A percentile compares a stretch with the other conserved stretches of the same genome.
Evolutionary conservation across 2,113 vertebrate genomes (phyloP).

Genomic region (Dascyllus trimaculatus): DNA sequence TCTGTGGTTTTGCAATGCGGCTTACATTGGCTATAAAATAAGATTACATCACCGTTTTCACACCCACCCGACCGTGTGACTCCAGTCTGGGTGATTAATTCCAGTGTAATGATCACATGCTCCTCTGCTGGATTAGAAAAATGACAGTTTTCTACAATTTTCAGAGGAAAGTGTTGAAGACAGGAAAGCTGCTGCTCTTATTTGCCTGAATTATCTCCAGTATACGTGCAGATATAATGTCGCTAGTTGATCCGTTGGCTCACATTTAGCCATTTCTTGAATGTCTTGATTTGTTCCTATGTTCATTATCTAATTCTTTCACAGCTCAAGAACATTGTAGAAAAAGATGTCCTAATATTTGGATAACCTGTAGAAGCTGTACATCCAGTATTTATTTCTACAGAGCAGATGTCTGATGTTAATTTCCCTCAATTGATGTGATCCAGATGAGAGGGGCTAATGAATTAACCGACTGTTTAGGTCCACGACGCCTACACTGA

Average conservation of each 20-base stretch:
- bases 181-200: neutral
- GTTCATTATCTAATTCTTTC: no score
- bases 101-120: slow-evolving; percentile 5
- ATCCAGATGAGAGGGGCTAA: slow-evolving; percentile 8
- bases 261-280: no score
- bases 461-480: slow-evolving; percentile 41
- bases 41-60: neutral
- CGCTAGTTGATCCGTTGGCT: no score
- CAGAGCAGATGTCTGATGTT: neutral
- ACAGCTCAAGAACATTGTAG: no score
- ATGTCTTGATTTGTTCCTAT: no score
- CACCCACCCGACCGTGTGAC: neutral
- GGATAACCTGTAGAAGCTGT: neutral
- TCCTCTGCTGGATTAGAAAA: neutral
- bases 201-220: neutral
- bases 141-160: no score
- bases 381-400: no score
- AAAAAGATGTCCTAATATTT: neutral
- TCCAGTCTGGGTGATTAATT: neutral
- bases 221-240: no score
- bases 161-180: neutral
- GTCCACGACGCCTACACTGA: slow-evolving; percentile 79
- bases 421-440: neutral
- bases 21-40: neutral
- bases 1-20: neutral